Evolutionary conservation across 35 echinoderm and acorn worm species (phyloP).

Genomic region (Eucidaris tribuloides): DNA sequence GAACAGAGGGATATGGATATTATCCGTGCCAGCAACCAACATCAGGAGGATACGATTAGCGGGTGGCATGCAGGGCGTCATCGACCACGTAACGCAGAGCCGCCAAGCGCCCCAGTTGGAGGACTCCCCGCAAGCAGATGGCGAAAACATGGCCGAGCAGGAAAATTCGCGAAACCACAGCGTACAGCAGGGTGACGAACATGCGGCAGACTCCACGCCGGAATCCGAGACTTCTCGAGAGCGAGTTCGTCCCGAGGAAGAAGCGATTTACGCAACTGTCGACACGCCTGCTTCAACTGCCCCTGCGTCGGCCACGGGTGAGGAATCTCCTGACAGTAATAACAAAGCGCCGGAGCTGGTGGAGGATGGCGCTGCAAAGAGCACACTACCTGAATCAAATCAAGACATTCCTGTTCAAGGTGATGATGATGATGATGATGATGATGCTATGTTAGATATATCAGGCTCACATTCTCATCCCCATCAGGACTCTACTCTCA

Average conservation of each 20-base stretch:
- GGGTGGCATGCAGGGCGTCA: constrained; percentile 58
- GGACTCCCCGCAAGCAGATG: neutral
- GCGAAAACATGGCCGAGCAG: neutral
- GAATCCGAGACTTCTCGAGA: too few species aligned
- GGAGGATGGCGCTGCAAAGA: neutral
- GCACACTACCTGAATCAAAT: neutral
- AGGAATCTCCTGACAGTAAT: neutral
- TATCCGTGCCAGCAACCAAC: constrained; percentile 80
- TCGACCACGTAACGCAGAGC: neutral
- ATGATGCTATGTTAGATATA: neutral
- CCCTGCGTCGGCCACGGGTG: neutral
- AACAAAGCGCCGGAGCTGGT: neutral
- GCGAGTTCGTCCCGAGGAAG: too few species aligned
- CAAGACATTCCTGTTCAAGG: neutral
- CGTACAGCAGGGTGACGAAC: too few species aligned
- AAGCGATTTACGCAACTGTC: neutral
- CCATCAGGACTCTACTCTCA: neutral
- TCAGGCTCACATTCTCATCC: neutral
- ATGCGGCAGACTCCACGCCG: too few species aligned
- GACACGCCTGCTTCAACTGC: neutral
- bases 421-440: neutral
- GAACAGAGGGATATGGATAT: constrained; percentile 61
- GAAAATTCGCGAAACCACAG: neutral
- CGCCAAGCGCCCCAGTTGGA: neutral
- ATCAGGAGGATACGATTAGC: constrained; percentile 67